phyloP scores from a whole-genome alignment of 2,888 invertebrate species.

The Holacanthella duospinosa region DNA sequence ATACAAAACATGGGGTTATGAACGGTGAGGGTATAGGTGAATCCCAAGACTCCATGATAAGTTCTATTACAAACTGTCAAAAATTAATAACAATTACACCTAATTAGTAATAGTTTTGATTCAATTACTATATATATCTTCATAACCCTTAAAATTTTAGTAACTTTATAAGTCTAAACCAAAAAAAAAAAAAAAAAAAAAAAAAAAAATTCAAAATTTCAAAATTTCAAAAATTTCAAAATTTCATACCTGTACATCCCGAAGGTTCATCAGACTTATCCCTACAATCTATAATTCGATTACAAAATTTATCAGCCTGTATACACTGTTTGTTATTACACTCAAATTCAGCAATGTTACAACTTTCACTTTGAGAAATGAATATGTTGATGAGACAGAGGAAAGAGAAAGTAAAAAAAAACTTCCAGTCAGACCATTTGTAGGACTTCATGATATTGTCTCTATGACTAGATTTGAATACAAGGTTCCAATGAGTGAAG shows the following conservation, averaged over 20 bases:
- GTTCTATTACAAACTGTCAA: constrained; percentile 71
- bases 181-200: background rate
- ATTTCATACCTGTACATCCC: constrained; percentile 57
- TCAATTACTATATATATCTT: background rate
- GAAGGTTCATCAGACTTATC: constrained; percentile 66
- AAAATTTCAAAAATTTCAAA: background rate
- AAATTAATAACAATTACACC: constrained; percentile 33
- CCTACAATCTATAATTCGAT: constrained; percentile 64
- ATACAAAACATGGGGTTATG: constrained; percentile 63
- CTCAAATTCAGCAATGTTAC: constrained; percentile 52
- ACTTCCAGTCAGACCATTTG: too few species aligned
- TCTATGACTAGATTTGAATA: too few species aligned
- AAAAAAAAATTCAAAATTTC: too few species aligned
- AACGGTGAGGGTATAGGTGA: constrained; percentile 67
- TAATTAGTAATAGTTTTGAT: background rate
- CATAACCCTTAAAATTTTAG: background rate
- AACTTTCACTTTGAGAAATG: constrained; percentile 40
- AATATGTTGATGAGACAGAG: too few species aligned
- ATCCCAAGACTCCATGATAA: constrained; percentile 67
- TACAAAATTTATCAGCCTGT: constrained; percentile 51
- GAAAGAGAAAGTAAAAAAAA: too few species aligned
- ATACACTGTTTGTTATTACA: constrained; percentile 51
- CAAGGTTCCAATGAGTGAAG: too few species aligned
- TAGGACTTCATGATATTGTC: too few species aligned
- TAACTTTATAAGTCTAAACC: background rate